phyloP scores from a whole-genome alignment of 2,888 invertebrate genomes.

The Pammene fasciana region DNA sequence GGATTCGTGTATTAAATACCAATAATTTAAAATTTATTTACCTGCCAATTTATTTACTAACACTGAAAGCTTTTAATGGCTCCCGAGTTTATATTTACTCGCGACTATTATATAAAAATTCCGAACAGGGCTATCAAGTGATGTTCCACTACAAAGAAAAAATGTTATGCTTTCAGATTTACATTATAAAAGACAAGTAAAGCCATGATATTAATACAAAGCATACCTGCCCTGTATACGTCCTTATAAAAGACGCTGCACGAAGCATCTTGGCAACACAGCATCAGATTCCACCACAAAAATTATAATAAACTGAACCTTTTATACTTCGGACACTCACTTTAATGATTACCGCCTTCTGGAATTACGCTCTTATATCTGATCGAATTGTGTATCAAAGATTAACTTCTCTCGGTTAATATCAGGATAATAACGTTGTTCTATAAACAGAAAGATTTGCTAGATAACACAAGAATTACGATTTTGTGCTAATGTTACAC shows the following conservation, averaged over 20 bases:
- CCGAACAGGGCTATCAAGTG: too few relatives aligned
- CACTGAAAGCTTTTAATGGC: too few relatives aligned
- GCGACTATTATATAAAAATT: too few relatives aligned
- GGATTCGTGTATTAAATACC: too few relatives aligned
- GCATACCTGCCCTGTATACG: slow-evolving; percentile 68
- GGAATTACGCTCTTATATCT: slow-evolving; percentile 58
- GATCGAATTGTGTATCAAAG: slow-evolving; percentile 58
- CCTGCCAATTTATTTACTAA: too few relatives aligned
- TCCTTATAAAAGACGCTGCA: slow-evolving; percentile 74
- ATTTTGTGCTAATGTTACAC: slow-evolving; percentile 64
- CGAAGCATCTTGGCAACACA: slow-evolving; percentile 67
- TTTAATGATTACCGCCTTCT: slow-evolving; percentile 24
- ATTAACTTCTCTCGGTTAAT: slow-evolving; percentile 60
- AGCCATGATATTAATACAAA: slow-evolving; percentile 34
- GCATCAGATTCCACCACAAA: slow-evolving; percentile 41
- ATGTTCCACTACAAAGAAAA: not conserved
- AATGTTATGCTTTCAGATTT: not conserved
- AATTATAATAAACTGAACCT: slow-evolving; percentile 47
- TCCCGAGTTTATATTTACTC: too few relatives aligned
- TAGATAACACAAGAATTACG: slow-evolving; percentile 65
- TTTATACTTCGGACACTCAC: slow-evolving; percentile 42
- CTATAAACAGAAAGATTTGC: slow-evolving; percentile 67
- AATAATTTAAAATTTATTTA: too few relatives aligned
- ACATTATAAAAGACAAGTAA: not conserved
- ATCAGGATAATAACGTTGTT: slow-evolving; percentile 62